Evolutionary conservation across 2,113 vertebrate genomes (phyloP).

Genomic region (Nansenia antarctica): DNA sequence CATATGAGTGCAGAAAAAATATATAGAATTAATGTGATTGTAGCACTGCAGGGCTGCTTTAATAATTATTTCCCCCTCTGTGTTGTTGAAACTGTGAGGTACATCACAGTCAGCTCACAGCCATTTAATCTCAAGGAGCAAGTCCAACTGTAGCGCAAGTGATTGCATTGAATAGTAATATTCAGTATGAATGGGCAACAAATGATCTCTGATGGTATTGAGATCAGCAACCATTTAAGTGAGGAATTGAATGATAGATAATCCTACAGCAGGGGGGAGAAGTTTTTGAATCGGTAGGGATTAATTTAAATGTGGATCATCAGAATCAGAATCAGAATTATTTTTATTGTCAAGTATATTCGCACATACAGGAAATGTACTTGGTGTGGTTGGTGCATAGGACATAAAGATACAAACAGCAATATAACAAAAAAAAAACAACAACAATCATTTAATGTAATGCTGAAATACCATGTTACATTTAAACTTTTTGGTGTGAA

Average conservation of each 20-base stretch:
- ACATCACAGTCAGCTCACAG: conserved; percentile 26
- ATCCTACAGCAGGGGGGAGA: conserved; percentile 10
- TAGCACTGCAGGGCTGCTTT: conserved; percentile 24
- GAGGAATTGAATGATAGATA: conserved; percentile 25
- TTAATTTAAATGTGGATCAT: conserved; percentile 5
- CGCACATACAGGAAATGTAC: no score
- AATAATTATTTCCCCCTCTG: conserved; percentile 40
- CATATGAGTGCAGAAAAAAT: conserved; percentile 43
- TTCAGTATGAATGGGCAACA: conserved; percentile 19
- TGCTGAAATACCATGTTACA: no score
- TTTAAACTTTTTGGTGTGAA: no score
- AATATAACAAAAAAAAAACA: no score
- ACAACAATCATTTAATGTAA: no score
- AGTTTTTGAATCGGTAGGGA: conserved; percentile 1
- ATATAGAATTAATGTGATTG: conserved; percentile 47
- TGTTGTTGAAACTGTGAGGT: conserved; percentile 23
- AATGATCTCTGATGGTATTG: conserved; percentile 28
- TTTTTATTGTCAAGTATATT: no score
- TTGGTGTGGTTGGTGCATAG: no score
- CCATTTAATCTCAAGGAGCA: conserved; percentile 31
- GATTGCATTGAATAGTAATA: conserved; percentile 53
- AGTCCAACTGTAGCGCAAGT: conserved; percentile 16
- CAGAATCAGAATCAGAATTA: conserved; percentile 2
- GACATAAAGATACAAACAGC: not conserved
- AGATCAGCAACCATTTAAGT: conserved; percentile 23